Conservation (phyloP, 2,888 invertebrate species). For the Dione vanillae region DNA sequence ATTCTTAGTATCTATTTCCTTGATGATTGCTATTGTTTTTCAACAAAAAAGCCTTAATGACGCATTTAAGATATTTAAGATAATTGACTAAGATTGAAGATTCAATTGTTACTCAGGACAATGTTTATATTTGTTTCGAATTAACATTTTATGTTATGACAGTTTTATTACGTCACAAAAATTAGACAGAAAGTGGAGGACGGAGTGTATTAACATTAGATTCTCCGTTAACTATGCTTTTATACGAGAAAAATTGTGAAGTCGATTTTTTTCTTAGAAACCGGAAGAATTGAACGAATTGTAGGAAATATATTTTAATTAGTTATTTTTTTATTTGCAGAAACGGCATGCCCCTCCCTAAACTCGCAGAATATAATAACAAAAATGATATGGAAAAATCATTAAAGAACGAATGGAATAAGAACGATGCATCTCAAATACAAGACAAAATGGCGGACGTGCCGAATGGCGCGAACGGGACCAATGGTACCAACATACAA, state of each 20-base stretch:
- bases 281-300: not conserved
- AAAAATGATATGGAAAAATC: slow-evolving; percentile 75
- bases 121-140: too few relatives aligned
- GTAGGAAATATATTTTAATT: not conserved
- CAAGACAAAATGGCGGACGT: slow-evolving; percentile 76
- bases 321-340: slow-evolving; percentile 63
- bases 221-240: too few relatives aligned
- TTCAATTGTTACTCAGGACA: too few relatives aligned
- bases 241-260: too few relatives aligned
- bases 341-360: slow-evolving; percentile 88
- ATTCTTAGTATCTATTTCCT: not conserved
- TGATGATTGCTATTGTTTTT: not conserved
- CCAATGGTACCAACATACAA: slow-evolving; percentile 72
- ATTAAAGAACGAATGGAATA: slow-evolving; percentile 70
- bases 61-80: not conserved
- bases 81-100: not conserved
- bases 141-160: too few relatives aligned
- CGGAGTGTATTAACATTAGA: too few relatives aligned
- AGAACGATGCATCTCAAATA: slow-evolving; percentile 80
- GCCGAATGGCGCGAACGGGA: slow-evolving; percentile 64
- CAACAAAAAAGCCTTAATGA: not conserved
- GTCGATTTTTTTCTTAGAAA: not conserved
- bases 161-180: too few relatives aligned
- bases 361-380: slow-evolving; percentile 83
- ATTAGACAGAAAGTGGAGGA: too few relatives aligned